phyloP scores from a whole-genome alignment of 2,888 invertebrate species.

The Microplitis manilae region DNA sequence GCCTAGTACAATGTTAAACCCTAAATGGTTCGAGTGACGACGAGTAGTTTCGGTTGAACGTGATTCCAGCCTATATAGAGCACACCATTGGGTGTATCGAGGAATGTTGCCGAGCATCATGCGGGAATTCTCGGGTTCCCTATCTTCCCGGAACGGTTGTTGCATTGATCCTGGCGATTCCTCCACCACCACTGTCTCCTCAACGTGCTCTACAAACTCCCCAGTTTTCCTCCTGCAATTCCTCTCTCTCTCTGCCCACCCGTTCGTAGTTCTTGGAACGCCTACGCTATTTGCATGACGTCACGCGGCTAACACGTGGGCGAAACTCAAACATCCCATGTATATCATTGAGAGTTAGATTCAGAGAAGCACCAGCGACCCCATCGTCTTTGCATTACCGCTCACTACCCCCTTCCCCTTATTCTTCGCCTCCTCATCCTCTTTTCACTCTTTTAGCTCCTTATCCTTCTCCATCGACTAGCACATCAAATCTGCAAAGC shows the following conservation, averaged over 20 bases:
- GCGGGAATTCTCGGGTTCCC: conserved; percentile 64
- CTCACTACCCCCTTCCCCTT: neutral
- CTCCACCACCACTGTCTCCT: conserved; percentile 29
- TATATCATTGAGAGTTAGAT: conserved; percentile 15
- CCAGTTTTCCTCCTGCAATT: conserved; percentile 23
- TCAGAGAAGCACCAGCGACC: neutral
- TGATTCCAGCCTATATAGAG: conserved; percentile 36
- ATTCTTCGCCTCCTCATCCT: neutral
- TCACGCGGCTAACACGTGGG: conserved; percentile 69
- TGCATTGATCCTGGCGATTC: conserved; percentile 64
- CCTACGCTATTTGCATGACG: conserved; percentile 73
- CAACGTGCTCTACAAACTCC: conserved; percentile 12
- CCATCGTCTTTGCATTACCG: conserved; percentile 21
- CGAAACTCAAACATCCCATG: conserved; percentile 66
- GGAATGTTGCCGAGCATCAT: conserved; percentile 57
- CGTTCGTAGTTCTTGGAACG: conserved; percentile 49
- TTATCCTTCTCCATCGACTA: neutral
- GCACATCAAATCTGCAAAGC: too few species aligned
- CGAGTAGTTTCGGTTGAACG: conserved; percentile 19
- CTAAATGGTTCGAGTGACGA: neutral
- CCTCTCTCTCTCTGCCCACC: conserved; percentile 3
- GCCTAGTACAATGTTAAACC: conserved; percentile 10
- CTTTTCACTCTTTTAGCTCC: neutral
- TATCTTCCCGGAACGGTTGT: conserved; percentile 53
- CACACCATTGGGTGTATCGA: conserved; percentile 47